phyloP scores from a whole-genome alignment of 2,113 vertebrate species.

The Aix galericulata region DNA sequence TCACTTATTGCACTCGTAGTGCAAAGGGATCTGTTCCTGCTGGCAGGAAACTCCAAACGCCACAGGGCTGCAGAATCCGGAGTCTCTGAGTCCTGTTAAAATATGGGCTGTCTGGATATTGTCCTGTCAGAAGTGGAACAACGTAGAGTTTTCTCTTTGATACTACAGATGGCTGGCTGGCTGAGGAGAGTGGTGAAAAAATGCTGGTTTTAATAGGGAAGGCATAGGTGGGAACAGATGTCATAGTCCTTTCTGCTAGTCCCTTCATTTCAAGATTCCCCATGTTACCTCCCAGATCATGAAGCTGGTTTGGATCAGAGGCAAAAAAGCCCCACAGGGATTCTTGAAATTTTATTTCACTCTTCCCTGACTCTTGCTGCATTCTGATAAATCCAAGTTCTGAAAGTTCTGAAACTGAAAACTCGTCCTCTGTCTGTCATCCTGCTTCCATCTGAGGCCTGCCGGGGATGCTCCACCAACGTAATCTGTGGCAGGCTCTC shows the following conservation, averaged over 20 bases:
- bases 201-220: neutral
- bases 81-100: neutral
- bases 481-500: neutral
- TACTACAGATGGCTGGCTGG: neutral
- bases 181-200: neutral
- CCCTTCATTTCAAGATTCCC: neutral
- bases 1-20: neutral
- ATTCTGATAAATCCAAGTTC: neutral
- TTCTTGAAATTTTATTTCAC: neutral
- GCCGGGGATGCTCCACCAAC: fast-evolving
- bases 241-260: neutral
- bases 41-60: constrained; percentile 10
- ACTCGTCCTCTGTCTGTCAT: neutral
- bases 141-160: neutral
- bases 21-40: neutral
- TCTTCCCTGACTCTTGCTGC: neutral
- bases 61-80: neutral
- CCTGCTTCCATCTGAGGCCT: neutral
- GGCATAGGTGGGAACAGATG: neutral
- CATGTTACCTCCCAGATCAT: neutral
- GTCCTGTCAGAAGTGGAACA: neutral
- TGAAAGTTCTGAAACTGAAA: neutral
- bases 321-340: neutral
- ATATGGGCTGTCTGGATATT: neutral
- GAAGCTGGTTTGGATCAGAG: neutral